Base-by-base conservation (phyloP, 2,888 invertebrate genomes). In the Chelonus formosanus region DNA sequence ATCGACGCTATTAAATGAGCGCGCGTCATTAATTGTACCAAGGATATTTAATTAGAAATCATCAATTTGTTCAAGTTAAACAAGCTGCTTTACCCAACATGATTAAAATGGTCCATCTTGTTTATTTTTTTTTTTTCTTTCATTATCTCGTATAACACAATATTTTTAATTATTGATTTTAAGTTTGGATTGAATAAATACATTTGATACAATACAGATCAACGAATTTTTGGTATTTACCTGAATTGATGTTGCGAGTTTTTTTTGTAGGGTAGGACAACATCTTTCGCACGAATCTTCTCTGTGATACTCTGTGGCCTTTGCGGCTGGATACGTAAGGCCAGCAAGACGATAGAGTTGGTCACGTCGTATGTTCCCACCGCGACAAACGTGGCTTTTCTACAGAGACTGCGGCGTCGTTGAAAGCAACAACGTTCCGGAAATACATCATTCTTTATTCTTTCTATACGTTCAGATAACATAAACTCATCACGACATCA, bases 1-100 rank as follows among this genome's bases (percentile, higher is more conserved):
- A 82, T 81, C 78, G 80, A 67, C 63, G 81, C 78, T 80, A 83
- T 83, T 83, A 83, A 82, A 80, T 73, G 72, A 71, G 75, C 76
- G 79, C 77, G 78, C 77, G 76, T 80, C 80, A 78, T 83, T 81
- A 81, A 83, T 83, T 78, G 79, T 77, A 69, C 78, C 75, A 75
- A 75, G 71, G 75, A 53, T 71, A 73, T 75, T 82, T 83, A 83
- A 84, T 83, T 82, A 79, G 78, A 75, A 78, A 78, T 78, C 82
- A 83, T 83, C 80, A 82, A 83, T 83, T 81, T 74, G 74, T 71
- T 65, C 68, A 52, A 20, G 31, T 52, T 31, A 52, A 40, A 4
- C 40, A 6, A 40, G 47, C 36, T 47, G 35, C 47, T 40, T 62
- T 54, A 43, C 62, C 43, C 32, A 53, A 62, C 44, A 45, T 62